Evolutionary conservation across 30 jellyfish, hydroid and myxozoan species (phyloP).

Genomic region (Catostylus mosaicus): DNA sequence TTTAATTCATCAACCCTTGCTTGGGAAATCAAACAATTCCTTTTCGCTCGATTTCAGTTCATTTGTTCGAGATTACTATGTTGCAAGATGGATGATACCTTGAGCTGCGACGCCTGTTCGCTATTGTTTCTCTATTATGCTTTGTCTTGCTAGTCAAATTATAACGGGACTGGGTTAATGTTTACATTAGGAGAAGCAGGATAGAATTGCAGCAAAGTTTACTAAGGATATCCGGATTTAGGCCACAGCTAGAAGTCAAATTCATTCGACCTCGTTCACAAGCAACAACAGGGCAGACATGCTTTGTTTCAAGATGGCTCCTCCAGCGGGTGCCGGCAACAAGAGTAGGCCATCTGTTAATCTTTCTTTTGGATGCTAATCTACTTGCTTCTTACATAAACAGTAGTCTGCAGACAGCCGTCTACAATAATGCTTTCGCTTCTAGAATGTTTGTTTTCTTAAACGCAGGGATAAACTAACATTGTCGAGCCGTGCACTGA

Average conservation of each 20-base stretch:
- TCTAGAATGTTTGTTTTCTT: neutral
- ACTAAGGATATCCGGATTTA: conserved; percentile 72
- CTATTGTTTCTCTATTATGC: conserved; percentile 26
- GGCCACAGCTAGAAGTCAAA: conserved; percentile 32
- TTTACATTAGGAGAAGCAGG: conserved; percentile 20
- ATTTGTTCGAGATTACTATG: no score
- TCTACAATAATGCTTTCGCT: neutral
- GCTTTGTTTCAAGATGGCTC: conserved; percentile 24
- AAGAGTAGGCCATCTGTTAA: neutral
- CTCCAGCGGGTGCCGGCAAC: conserved; percentile 24
- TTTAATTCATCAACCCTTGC: no score
- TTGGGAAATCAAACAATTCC: no score
- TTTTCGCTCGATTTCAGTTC: no score
- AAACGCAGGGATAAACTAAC: neutral
- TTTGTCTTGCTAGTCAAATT: conserved; percentile 3
- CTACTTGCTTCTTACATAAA: neutral
- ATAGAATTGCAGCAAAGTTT: conserved; percentile 7
- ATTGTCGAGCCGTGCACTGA: neutral
- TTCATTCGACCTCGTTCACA: conserved; percentile 30
- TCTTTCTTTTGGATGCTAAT: conserved; percentile 31
- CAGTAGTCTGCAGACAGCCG: neutral
- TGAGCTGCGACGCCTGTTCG: conserved; percentile 30
- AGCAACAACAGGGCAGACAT: conserved; percentile 31
- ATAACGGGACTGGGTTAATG: conserved; percentile 33
- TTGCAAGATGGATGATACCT: no score